phyloP scores from a whole-genome alignment of 2,113 vertebrate genomes.

The Mobula birostris region DNA sequence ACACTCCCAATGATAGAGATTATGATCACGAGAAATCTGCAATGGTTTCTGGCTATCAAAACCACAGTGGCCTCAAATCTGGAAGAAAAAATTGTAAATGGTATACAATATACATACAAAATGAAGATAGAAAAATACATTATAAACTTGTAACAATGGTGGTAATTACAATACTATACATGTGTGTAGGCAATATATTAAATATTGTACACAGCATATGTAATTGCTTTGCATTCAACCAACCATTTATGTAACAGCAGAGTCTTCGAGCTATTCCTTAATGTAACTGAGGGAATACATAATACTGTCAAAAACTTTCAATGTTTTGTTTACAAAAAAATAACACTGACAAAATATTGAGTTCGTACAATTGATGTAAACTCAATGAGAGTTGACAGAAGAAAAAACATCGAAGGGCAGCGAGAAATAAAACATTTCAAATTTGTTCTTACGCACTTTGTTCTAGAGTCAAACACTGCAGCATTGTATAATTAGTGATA shows the following conservation, averaged over 20 bases:
- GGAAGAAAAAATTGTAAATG: conserved; percentile 57
- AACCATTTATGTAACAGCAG: conserved; percentile 34
- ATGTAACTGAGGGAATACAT: conserved; percentile 33
- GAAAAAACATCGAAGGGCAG: conserved; percentile 32
- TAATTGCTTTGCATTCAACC: conserved; percentile 36
- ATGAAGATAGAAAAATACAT: conserved; percentile 82
- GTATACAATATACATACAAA: conserved; percentile 74
- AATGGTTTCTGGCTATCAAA: conserved; percentile 44
- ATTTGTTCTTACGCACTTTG: conserved; percentile 32
- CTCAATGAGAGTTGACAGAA: conserved; percentile 31
- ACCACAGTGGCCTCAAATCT: conserved; percentile 52
- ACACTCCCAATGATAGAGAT: conserved; percentile 62
- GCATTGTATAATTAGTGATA: conserved; percentile 25
- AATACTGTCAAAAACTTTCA: conserved; percentile 36
- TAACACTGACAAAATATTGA: conserved; percentile 36
- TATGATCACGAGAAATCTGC: conserved; percentile 50
- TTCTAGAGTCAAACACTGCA: conserved; percentile 35
- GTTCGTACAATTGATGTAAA: conserved; percentile 8
- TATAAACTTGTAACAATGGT: conserved; percentile 80
- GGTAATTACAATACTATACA: conserved; percentile 79
- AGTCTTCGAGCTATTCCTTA: conserved; percentile 21
- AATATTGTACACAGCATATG: conserved; percentile 38
- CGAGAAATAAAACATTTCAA: conserved; percentile 32
- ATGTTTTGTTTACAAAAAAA: conserved; percentile 32
- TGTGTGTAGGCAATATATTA: conserved; percentile 58